Conservation (phyloP, 2,113 vertebrate genomes). For the Lutjanus erythropterus region DNA sequence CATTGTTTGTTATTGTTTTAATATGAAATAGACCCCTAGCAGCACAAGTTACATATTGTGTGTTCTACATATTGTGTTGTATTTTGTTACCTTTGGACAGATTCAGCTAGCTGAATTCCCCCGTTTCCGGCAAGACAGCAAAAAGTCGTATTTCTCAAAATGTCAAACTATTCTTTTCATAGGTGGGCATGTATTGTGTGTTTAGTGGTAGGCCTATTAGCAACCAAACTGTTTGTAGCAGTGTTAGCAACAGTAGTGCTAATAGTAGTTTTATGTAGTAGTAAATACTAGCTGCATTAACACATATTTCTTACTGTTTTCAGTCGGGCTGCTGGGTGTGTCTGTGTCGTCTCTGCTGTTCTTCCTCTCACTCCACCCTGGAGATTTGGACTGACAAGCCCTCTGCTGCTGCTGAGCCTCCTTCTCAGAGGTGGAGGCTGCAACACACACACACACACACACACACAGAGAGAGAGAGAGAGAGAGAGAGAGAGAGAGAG, state of each 20-base stretch:
- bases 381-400: slow-evolving; percentile 78
- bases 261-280: no score
- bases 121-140: fast-evolving
- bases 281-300: not conserved
- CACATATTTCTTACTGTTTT: slow-evolving; percentile 77
- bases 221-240: no score
- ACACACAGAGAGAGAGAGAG: slow-evolving; percentile 2
- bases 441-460: slow-evolving; percentile 27
- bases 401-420: slow-evolving; percentile 70
- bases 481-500: no score
- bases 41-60: no score
- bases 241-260: no score
- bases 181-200: not conserved
- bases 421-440: slow-evolving; percentile 60
- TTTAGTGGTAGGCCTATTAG: no score
- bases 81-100: no score
- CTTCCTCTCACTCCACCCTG: slow-evolving; percentile 88
- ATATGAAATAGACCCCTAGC: no score
- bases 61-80: no score
- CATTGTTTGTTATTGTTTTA: no score
- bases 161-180: not conserved
- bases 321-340: slow-evolving; percentile 84
- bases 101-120: no score
- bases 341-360: slow-evolving; percentile 88
- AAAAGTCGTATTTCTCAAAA: not conserved